Evolutionary conservation across 2,888 invertebrate genomes (phyloP), one percentile per base, ranked within the genome.

Genomic region (Erebia ligea): DNA sequence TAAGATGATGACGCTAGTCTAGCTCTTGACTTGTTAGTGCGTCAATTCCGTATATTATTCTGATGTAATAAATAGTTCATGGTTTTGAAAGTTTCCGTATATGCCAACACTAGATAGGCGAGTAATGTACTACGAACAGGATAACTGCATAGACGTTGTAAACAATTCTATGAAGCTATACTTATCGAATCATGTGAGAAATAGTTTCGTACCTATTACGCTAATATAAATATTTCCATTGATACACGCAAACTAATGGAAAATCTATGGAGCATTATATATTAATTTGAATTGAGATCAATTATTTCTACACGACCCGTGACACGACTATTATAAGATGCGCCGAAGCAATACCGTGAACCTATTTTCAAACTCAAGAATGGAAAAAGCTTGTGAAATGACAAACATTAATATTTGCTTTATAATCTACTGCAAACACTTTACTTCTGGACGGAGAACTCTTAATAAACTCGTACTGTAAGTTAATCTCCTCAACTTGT

Each of bases 141-240:
- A 62, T 62, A 62, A 62, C 21, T 48, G 62, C 48, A 48, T 48
- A 45, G 2, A 42, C 59, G 42, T 45, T 62, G 62, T 15, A 21
- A 19, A 48, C 15, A 48, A 48, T 62, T 62, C 62, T 62, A 62
- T 62, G 62, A 48, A 62, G 21, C 6, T 42, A 34, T 34, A 2
- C 19, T 45, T 48, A 62, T 62, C 61, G 40, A 19, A 19, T 19
- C 17, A 21, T 21, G 48, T 48, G 62, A 62, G 62, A 62, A 62
- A 62, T 62, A 62, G 62, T 62, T 62, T 21, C 62, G 62, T 21
- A 48, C 48, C 48, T 62, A 48, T 21, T 62, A 21, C 21, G 62
- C 19, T 15, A 45, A 0, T 61, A 45, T 45, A 45, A 62, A 62
- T 48, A 62, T 62, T 62, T 62, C 62, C 62, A 48, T 62, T 62